Base-by-base conservation (phyloP, 2,888 invertebrate species). In the Scaptomyza polygonia region DNA sequence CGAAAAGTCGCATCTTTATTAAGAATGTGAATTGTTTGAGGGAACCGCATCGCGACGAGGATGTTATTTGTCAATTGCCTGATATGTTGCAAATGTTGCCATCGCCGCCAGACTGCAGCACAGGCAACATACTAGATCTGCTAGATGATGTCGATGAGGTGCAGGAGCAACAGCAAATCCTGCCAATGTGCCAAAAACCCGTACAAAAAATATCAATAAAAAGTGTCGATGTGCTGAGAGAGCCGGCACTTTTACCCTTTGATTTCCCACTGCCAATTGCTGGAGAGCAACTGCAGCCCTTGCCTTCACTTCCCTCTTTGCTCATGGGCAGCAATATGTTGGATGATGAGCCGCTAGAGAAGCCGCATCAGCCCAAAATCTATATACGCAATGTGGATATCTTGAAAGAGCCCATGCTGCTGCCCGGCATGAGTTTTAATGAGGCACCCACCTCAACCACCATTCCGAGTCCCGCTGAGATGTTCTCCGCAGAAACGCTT, bases 341-440 rank as follows among this genome's bases (percentile, higher is more conserved):
- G 12, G 57, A 72, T n/a, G 66, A 66, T 45, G 66, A 64, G 9
- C 68, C 53, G 9, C 69, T 51, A 9, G 86, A 86, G 5, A 90
- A 89, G 64, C 84, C 87, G 4, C 80, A 86, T 12, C 87, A 86
- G 18, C 91, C 91, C 2, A 92, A 92, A 73, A 92, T 92, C 61
- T 92, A 91, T 61, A 91, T 92, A 6, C 90, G 91, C 66, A 92
- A 91, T 64, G 91, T 92, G 14, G 91, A 92, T 45, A 91, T 91
- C 3, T 55, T 91, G 0, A 91, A 91, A 58, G 90, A 91, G 49
- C 91, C 91, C 1, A 88, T 91, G 67, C 67, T 90, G 39, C 64
- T 91, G 52, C 86, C 90, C 0, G 69, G 67, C 9, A 76, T 85
- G 72, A 68, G 64, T 2, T 80, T 76, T 16, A 72, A 57, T 36